Evolutionary conservation across 1,140 invertebrate genomes (phyloP).

Genomic region (Nephotettix cincticeps): DNA sequence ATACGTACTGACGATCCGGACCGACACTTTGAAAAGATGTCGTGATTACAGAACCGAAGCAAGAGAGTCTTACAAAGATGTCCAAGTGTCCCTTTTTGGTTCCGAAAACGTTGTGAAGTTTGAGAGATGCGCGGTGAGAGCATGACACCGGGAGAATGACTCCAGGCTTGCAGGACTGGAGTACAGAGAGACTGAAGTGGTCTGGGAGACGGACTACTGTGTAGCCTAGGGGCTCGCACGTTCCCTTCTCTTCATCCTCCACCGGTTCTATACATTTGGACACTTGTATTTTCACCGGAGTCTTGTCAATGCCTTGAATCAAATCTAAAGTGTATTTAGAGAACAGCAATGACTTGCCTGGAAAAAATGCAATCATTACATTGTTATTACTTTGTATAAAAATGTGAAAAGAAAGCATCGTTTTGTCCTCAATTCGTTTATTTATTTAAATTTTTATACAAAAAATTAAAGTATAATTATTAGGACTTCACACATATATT

Average conservation of each 20-base stretch:
- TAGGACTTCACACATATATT: no score
- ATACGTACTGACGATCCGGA: background rate
- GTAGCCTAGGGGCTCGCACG: background rate
- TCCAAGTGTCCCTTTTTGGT: background rate
- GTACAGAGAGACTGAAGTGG: background rate
- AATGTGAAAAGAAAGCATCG: no score
- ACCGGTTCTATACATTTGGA: background rate
- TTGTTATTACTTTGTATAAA: no score
- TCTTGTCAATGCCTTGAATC: background rate
- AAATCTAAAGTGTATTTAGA: background rate
- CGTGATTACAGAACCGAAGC: background rate
- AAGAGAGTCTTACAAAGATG: background rate
- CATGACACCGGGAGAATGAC: background rate
- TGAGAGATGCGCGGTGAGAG: background rate
- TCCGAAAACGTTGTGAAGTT: background rate
- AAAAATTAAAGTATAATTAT: no score
- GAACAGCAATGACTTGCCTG: slow-evolving; percentile 1
- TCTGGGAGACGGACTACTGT: background rate
- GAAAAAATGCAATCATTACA: background rate
- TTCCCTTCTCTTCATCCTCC: background rate
- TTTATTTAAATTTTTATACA: no score
- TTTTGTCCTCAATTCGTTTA: no score
- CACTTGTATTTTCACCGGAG: background rate
- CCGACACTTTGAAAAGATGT: background rate
- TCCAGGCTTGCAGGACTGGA: slow-evolving; percentile 5